A percentile compares a stretch with the other conserved stretches of the same genome.
phyloP scores from a whole-genome alignment of 2,113 vertebrate genomes.

The Mastomys coucha region DNA sequence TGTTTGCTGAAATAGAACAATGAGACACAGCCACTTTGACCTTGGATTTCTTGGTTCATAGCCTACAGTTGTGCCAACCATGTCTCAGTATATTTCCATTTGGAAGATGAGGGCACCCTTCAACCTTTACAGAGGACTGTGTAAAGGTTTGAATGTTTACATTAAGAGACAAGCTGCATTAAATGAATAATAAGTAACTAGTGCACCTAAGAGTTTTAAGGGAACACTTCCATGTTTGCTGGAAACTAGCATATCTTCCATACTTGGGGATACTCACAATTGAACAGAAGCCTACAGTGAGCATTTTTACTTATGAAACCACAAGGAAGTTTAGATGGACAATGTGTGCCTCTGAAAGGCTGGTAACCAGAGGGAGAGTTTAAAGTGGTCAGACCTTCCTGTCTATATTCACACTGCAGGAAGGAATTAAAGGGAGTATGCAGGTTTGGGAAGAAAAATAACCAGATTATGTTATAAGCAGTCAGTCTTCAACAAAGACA shows the following conservation, averaged over 20 bases:
- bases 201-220: background rate
- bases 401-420: background rate
- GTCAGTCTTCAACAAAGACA: conserved; percentile 53
- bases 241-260: background rate
- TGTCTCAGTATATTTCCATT: background rate
- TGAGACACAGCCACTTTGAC: conserved; percentile 15
- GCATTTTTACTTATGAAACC: background rate
- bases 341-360: background rate
- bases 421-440: conserved; percentile 24
- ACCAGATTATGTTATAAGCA: conserved; percentile 15
- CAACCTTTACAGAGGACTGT: background rate
- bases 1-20: background rate
- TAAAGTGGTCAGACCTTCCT: background rate
- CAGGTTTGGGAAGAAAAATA: background rate
- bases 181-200: background rate
- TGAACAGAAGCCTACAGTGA: background rate
- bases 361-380: background rate
- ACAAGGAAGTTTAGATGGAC: background rate
- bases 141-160: background rate
- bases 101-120: background rate
- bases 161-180: background rate
- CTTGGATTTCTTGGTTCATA: background rate
- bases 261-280: background rate
- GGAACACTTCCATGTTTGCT: background rate
- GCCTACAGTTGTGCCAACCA: background rate